Evolutionary conservation across 2,888 invertebrate species (phyloP), one percentile per base, ranked within the genome.

Genomic region (Acrobasis repandana): DNA sequence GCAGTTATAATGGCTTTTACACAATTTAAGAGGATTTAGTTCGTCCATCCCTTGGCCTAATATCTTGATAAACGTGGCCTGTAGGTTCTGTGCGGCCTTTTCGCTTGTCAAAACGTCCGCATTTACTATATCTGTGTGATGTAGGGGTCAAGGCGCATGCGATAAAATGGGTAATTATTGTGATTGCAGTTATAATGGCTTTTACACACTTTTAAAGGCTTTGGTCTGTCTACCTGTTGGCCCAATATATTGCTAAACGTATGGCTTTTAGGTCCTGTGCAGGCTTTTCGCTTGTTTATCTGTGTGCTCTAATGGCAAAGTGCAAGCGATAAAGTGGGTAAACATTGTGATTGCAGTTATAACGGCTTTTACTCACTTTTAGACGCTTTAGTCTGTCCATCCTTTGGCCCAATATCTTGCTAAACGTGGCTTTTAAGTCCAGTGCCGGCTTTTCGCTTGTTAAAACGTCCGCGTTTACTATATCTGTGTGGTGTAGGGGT

Each of bases 91-190:
- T 4, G 4, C 49, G 49, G 48, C 36, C 18, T 49, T 58, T 49
- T 36, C 34, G 38, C 20, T 34, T 28, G 28, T 28, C 49, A 11
- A 48, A 34, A 36, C 9, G 47, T 47, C 48, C 49, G 28, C 36
- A 9, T 58, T 15, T 48, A 28, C 20, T 56, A 58, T 56, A 58
- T 58, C 49, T 58, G 36, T 34, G 36, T 43, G 60, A 61, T 62
- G 65, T 62, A 59, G 59, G 65, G 68, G 65, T 68, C 67, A 68
- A 67, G 68, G 67, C 65, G 60, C 63, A 56, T 43, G 33, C 60
- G 66, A 66, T 66, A 64, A 62, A 46, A 11, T 52, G 54, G 49
- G 54, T 15, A 60, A 58, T 58, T 36, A 49, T 48, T 20, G 28
- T 49, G 49, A 28, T 49, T 49, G 49, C 49, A 14, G 10, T 49